phyloP scores from a whole-genome alignment of 2,113 vertebrate genomes.

The Nipponia nippon region DNA sequence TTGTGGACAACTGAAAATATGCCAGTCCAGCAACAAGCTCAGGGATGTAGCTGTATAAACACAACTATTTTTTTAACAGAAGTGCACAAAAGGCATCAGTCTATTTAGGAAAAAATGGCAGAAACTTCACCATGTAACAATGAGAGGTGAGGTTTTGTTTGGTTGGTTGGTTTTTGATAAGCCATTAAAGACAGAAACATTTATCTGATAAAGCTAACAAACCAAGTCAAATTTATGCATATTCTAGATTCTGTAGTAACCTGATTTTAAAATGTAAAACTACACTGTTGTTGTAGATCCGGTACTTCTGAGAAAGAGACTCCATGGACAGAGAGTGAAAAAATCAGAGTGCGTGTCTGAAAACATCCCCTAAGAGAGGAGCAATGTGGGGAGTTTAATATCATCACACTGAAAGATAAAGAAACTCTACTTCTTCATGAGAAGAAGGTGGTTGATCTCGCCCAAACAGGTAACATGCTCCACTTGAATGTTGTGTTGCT shows the following conservation, averaged over 20 bases:
- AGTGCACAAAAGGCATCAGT: not conserved
- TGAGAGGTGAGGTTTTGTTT: rapidly evolving
- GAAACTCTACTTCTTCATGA: conserved; percentile 84
- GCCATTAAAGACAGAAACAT: not conserved
- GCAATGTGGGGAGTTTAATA: conserved; percentile 79
- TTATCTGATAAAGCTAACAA: not conserved
- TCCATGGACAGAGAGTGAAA: conserved; percentile 74
- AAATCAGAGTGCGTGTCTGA: conserved; percentile 89
- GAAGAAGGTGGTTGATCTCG: conserved; percentile 88
- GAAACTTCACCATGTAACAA: not conserved
- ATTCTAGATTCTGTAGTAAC: not conserved
- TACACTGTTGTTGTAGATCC: conserved; percentile 54
- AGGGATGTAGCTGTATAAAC: not conserved
- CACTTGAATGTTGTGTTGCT: not conserved
- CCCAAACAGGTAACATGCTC: conserved; percentile 79
- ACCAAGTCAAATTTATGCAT: not conserved
- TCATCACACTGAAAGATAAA: conserved; percentile 78
- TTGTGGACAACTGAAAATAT: not conserved
- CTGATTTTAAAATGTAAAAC: not conserved
- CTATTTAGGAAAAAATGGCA: not conserved
- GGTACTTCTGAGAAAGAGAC: conserved; percentile 63
- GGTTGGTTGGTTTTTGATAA: not conserved
- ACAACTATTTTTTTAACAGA: not conserved
- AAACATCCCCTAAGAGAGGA: conserved; percentile 82
- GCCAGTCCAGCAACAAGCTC: not conserved